These are phyloP conservation scores for Heterocephalus glaber DNA, from an alignment of 2,113 vertebrate genomes.

Conservation along the genomic window DNA sequence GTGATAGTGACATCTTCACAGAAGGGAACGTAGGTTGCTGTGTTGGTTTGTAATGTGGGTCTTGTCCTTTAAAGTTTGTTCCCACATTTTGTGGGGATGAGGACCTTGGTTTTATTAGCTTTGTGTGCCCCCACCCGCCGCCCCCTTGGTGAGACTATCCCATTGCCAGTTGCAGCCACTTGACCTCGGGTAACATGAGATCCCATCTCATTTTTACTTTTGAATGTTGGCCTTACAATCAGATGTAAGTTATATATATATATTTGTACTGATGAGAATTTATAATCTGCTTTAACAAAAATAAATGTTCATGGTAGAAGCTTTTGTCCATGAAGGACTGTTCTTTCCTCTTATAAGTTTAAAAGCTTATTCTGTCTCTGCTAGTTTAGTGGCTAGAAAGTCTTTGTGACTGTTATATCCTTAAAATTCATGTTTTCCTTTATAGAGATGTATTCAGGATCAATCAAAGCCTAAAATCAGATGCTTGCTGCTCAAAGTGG, in stretches of 20 bases:
- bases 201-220: constrained; percentile 86
- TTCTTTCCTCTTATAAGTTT: neutral
- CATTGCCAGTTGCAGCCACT: constrained; percentile 54
- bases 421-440: neutral
- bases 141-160: constrained; percentile 14
- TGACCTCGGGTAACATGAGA: constrained; percentile 67
- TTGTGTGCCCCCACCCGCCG: neutral
- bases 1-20: constrained; percentile 83
- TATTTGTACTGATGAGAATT: constrained; percentile 92
- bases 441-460: neutral
- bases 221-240: constrained; percentile 90
- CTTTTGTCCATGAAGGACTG: constrained; percentile 63
- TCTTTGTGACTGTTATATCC: neutral
- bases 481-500: neutral
- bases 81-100: neutral
- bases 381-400: neutral
- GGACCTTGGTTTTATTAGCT: constrained; percentile 1
- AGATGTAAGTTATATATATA: constrained; percentile 91
- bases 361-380: neutral
- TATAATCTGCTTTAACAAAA: constrained; percentile 93
- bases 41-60: constrained; percentile 48
- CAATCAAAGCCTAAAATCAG: neutral
- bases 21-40: constrained; percentile 16
- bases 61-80: constrained; percentile 55
- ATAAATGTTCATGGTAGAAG: constrained; percentile 92